phyloP scores from a whole-genome alignment of 2,797 vertebrate species.

The Melanogrammus aeglefinus region DNA sequence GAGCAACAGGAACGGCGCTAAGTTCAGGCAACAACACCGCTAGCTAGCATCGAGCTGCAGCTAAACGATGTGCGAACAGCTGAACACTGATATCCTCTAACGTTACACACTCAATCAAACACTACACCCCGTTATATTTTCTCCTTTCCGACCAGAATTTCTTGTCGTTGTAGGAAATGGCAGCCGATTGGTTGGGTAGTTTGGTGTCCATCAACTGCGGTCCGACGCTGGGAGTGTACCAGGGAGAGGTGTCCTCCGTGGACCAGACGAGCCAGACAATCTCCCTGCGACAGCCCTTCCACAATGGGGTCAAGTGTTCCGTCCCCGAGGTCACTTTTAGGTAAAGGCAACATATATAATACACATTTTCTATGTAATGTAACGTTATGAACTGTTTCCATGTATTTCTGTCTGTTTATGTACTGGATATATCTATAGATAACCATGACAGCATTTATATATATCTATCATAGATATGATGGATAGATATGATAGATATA shows the following conservation, averaged over 20 bases:
- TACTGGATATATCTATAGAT: not conserved
- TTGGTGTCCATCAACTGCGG: conserved; percentile 97
- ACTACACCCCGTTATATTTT: fast-evolving
- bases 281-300: conserved; percentile 91
- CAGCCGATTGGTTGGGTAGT: conserved; percentile 92
- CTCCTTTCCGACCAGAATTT: not conserved
- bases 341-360: conserved; percentile 60
- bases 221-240: conserved; percentile 90
- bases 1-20: conserved; percentile 27
- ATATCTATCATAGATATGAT: too few species aligned
- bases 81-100: not conserved
- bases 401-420: too few species aligned
- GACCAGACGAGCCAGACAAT: conserved; percentile 95
- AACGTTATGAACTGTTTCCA: too few species aligned
- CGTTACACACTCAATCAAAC: too few species aligned
- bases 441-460: too few species aligned
- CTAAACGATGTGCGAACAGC: not conserved
- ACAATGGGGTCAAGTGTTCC: conserved; percentile 94
- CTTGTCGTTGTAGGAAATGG: conserved; percentile 70
- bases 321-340: conserved; percentile 99
- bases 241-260: conserved; percentile 92
- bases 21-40: not conserved
- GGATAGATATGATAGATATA: too few species aligned
- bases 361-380: too few species aligned
- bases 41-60: not conserved